Evolutionary conservation across 2,888 invertebrate genomes (phyloP), one percentile per base, ranked within the genome.

Genomic region (Byasa hedistus): DNA sequence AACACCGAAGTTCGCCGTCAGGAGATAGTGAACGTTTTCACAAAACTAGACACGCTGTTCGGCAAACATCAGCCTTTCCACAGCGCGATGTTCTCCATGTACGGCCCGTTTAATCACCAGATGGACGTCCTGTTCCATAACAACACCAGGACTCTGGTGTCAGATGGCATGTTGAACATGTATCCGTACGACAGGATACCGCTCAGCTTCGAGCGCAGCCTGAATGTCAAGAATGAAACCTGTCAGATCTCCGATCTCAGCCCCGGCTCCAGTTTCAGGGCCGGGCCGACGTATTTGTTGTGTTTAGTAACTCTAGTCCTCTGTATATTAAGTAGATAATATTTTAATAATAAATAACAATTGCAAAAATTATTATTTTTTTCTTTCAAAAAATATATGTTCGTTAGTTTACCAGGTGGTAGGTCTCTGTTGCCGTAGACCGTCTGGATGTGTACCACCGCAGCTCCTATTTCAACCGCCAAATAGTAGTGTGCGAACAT

Each of bases 1-100:
- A 78, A 92, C 4, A 87, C 93, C 0, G 71, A 84, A 3, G 85
- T 94, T 72, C 91, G 95, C 71, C 85, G 86, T 32, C 94, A 95
- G 73, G 96, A 96, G 79, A 94, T 96, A 1, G 90, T 94, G 66
- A 94, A 95, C 70, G 93, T 95, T 0, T 92, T 97, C 52, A 89
- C 94, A 19, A 93, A 94, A 71, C 88, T 96, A 75, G 95, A 96
- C 77, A 91, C 93, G 72, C 82, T 95, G 39, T 96, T 96, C 79
- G 96, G 96, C 55, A 93, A 93, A 77, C 91, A 90, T 61, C 81
- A 83, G 15, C 85, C 87, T 0, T 88, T 89, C 75, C 92, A 93
- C 21, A 94, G 93, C 0, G 92, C 93, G 0, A 92, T 95, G 70
- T 95, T 96, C 73, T 93, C 94, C 0, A 89, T 96, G 85, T 96